phyloP scores from a whole-genome alignment of 2,888 invertebrate species.

The Plebejus anna region DNA sequence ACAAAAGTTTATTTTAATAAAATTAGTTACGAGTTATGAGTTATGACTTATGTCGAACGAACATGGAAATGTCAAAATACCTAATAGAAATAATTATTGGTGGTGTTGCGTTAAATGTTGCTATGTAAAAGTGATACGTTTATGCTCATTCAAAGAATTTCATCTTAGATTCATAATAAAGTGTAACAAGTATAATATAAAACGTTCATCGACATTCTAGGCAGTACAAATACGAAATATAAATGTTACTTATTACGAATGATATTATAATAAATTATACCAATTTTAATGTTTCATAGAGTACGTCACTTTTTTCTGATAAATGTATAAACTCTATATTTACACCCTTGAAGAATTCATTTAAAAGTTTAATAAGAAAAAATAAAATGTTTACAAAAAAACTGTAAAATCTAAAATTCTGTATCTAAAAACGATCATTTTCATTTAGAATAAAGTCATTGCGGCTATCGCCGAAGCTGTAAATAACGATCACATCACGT shows the following conservation, averaged over 20 bases:
- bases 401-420: background rate
- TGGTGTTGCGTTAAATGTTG: constrained; percentile 59
- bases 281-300: background rate
- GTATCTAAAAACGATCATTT: background rate
- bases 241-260: background rate
- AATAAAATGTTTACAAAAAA: constrained; percentile 11
- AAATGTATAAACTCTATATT: background rate
- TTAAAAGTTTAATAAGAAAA: background rate
- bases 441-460: constrained; percentile 35
- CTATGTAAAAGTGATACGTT: constrained; percentile 40
- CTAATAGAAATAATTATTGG: constrained; percentile 46
- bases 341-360: background rate
- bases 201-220: background rate
- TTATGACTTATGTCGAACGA: constrained; percentile 40
- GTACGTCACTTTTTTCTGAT: background rate
- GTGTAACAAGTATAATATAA: background rate
- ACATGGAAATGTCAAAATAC: constrained; percentile 56
- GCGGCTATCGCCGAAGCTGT: constrained; percentile 55
- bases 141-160: constrained; percentile 54
- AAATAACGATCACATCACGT: constrained; percentile 54
- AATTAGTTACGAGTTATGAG: too few species aligned
- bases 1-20: constrained; percentile 39
- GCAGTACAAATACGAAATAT: background rate
- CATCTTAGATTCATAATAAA: constrained; percentile 30
- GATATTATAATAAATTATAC: background rate